Conservation (phyloP, 1,140 invertebrate species). For the Drosophila setifemur region DNA sequence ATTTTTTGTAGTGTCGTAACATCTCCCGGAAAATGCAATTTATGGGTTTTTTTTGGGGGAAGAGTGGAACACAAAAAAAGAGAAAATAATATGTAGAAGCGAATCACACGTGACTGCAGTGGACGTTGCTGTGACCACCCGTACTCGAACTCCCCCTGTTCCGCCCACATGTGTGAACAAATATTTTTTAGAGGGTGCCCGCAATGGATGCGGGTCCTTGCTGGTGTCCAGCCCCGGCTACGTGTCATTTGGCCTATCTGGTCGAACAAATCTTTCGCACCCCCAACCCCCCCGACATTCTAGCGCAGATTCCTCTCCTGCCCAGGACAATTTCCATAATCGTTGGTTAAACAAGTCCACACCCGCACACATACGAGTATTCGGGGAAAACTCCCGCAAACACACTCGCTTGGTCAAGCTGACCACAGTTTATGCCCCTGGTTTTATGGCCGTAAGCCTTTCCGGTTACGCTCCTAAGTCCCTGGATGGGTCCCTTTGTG, state of each 20-base stretch:
- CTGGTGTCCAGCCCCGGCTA: slow-evolving; percentile 42
- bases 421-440: slow-evolving; percentile 55
- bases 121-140: slow-evolving; percentile 10
- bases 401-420: slow-evolving; percentile 51
- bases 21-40: slow-evolving; percentile 55
- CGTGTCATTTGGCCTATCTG: slow-evolving; percentile 79
- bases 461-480: slow-evolving; percentile 18
- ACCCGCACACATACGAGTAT: slow-evolving; percentile 49
- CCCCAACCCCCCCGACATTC: not conserved
- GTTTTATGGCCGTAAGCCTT: slow-evolving; percentile 60
- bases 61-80: slow-evolving; percentile 4
- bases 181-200: slow-evolving; percentile 77
- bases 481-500: slow-evolving; percentile 23
- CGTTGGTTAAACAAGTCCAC: slow-evolving; percentile 75
- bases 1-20: slow-evolving; percentile 1
- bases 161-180: slow-evolving; percentile 73
- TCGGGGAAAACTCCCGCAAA: not conserved
- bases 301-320: not conserved
- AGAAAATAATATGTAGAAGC: slow-evolving; percentile 22
- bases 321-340: slow-evolving; percentile 72
- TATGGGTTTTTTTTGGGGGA: slow-evolving; percentile 48
- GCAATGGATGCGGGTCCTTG: slow-evolving; percentile 61
- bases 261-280: slow-evolving; percentile 54
- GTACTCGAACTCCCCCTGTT: slow-evolving; percentile 1
- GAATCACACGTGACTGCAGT: slow-evolving; percentile 71